Percentiles rank a stretch among this genome's conserved stretches.
Conservation (phyloP, 1,140 invertebrate genomes). For the Batillaria attramentaria region DNA sequence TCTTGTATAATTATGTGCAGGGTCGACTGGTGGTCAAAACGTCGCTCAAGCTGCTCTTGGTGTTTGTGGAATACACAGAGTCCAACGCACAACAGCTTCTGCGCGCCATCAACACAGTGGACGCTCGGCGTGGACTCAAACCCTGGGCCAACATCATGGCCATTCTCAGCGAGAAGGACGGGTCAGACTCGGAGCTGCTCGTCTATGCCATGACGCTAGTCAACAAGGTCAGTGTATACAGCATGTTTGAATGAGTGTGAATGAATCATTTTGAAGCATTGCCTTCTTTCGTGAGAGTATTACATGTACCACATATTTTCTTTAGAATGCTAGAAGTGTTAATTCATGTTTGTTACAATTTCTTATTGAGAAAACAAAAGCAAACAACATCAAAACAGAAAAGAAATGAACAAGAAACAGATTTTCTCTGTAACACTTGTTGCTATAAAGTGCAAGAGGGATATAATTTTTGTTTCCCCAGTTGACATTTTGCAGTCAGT, state of each 20-base stretch:
- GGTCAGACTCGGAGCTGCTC: conserved; percentile 94
- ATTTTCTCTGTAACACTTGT: too few species aligned
- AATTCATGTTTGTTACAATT: too few species aligned
- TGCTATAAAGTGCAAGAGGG: too few species aligned
- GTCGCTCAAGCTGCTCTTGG: conserved; percentile 94
- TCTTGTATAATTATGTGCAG: conserved; percentile 90
- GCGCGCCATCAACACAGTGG: conserved; percentile 90
- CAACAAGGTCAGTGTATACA: conserved; percentile 80
- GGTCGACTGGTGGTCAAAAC: conserved; percentile 99
- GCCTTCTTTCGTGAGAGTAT: background rate
- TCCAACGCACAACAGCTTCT: conserved; percentile 82
- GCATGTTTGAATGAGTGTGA: background rate
- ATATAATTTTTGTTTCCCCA: too few species aligned
- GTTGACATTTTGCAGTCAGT: too few species aligned
- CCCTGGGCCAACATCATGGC: conserved; percentile 90
- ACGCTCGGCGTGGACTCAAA: conserved; percentile 80
- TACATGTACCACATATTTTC: background rate
- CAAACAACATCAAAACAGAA: too few species aligned
- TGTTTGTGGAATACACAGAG: conserved; percentile 99
- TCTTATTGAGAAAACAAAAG: too few species aligned
- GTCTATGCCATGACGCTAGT: conserved; percentile 97
- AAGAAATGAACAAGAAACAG: too few species aligned
- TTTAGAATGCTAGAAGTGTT: too few species aligned
- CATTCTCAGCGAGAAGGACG: conserved; percentile 94
- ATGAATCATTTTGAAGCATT: background rate